phyloP scores from a whole-genome alignment of 2,113 vertebrate genomes.

The Pomatostomus ruficeps region DNA sequence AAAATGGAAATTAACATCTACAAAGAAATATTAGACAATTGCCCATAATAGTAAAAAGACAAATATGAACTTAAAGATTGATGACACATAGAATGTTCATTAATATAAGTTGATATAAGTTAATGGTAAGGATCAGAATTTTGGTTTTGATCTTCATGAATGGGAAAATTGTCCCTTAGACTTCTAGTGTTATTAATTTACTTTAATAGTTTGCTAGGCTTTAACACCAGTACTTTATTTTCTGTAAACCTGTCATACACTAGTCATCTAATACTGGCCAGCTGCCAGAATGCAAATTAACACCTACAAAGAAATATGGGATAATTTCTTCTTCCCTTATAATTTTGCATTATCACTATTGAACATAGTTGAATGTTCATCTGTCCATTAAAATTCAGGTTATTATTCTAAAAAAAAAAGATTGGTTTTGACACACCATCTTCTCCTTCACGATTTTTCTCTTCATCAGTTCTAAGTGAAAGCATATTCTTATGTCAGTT shows the following conservation, averaged over 20 bases:
- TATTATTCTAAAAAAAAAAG: background rate
- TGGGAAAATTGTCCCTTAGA: background rate
- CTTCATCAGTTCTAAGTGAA: background rate
- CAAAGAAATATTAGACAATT: slow-evolving; percentile 20
- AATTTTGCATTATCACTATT: background rate
- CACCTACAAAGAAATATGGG: background rate
- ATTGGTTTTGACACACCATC: background rate
- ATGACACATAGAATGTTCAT: background rate
- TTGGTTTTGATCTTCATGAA: background rate
- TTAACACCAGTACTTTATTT: background rate
- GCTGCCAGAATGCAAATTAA: slow-evolving; percentile 1
- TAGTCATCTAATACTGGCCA: background rate
- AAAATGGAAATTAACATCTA: slow-evolving; percentile 57
- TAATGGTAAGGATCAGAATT: background rate
- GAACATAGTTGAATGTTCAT: background rate
- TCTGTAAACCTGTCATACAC: background rate
- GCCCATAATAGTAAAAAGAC: background rate
- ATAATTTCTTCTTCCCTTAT: background rate
- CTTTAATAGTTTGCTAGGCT: background rate
- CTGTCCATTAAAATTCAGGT: background rate
- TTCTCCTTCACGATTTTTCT: background rate
- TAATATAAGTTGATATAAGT: background rate
- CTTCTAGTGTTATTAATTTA: background rate
- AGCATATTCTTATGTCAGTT: background rate
- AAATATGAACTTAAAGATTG: slow-evolving; percentile 5